phyloP scores from a whole-genome alignment of 64 coral and sea anemone species.

The Pocillopora verrucosa region DNA sequence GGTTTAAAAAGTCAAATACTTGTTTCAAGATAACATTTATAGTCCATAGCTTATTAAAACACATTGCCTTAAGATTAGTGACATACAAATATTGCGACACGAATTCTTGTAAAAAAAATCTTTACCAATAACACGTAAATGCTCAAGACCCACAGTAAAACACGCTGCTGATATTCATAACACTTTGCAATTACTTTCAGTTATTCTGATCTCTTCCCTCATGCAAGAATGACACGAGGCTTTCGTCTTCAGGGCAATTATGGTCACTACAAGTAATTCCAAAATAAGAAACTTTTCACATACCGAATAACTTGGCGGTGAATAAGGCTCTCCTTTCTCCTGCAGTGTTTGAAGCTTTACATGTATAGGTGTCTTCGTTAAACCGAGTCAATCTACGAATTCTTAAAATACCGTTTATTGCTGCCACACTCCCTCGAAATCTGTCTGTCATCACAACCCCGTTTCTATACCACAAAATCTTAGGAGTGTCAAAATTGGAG shows the following conservation, averaged over 20 bases:
- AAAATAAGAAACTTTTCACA: constrained; percentile 1
- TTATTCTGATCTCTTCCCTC: too few relatives aligned
- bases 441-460: constrained; percentile 21
- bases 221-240: too few relatives aligned
- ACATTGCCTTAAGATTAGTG: too few relatives aligned
- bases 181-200: too few relatives aligned
- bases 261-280: too few relatives aligned
- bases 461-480: constrained; percentile 55
- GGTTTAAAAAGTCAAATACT: too few relatives aligned
- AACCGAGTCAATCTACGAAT: constrained; percentile 63
- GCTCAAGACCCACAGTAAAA: too few relatives aligned
- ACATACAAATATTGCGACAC: not conserved
- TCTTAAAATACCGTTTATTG: constrained; percentile 25
- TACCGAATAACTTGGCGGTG: constrained; percentile 57
- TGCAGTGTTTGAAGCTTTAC: constrained; percentile 44
- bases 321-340: constrained; percentile 57
- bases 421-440: constrained; percentile 55
- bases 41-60: too few relatives aligned
- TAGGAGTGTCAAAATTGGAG: constrained; percentile 21
- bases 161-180: too few relatives aligned
- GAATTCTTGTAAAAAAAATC: not conserved
- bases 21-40: too few relatives aligned
- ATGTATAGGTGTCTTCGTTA: constrained; percentile 74
- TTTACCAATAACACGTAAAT: not conserved
- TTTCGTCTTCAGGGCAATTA: too few relatives aligned